Evolutionary conservation across 2,888 invertebrate species (phyloP), one percentile per base, ranked within the genome.

Genomic region (Apamea anceps): DNA sequence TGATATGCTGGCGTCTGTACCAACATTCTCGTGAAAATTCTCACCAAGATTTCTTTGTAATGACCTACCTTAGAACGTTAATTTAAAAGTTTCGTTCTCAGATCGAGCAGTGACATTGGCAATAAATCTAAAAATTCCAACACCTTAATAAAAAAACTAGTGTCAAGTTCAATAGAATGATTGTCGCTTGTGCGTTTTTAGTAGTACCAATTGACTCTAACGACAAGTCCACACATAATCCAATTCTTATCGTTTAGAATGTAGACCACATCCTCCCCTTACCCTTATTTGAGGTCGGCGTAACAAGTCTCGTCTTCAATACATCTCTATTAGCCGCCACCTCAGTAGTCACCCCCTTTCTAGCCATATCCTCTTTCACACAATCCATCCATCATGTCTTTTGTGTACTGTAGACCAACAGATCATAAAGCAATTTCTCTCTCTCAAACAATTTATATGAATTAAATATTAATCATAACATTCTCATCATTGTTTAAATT

Each of bases 401-500:
- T 66, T 13, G 25, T 45, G 76, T 18, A 42, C 21, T 62, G 62
- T 74, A 81, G 70, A 74, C 68, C 57, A 67, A 76, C 67, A 73
- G 72, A 78, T 76, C 83, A 83, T 77, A 80, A 88, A 89, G 73
- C 77, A 79, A 86, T 85, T 82, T 86, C 51, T 67, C 85, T 82
- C 82, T 81, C 75, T 88, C 79, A 89, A 85, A 89, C 91, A 91
- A 84, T 85, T 85, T 87, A 85, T 85, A 87, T 87, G 76, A 89
- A 88, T 90, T 89, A 88, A 90, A 88, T 85, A 85, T 86, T 71
- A 85, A 84, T 76, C 87, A 90, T 88, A 92, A 91, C 91, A 90
- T 90, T 92, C 91, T 79, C 92, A 92, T 89, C 89, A 91, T 91
- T 92, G 92, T 92, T 86, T 87, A 81, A 85, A 85, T 80, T 86